These are phyloP conservation scores for Thalassoma bifasciatum DNA, from an alignment of 2,113 vertebrate genomes.

Conservation along the genomic window DNA sequence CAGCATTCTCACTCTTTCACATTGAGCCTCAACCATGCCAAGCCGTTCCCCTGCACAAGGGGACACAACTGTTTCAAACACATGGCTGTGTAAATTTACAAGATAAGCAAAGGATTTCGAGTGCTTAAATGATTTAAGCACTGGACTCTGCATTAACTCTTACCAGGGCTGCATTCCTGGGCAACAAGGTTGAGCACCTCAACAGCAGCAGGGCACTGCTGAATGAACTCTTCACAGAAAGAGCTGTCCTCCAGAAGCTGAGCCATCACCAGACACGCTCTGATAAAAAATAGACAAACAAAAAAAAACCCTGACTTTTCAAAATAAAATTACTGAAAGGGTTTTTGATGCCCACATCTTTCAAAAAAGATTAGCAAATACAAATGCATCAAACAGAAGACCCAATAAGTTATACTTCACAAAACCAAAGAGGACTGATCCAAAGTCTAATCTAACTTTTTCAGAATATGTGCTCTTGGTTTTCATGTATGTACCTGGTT, in stretches of 20 bases:
- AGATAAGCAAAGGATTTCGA: neutral
- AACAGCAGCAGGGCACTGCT: constrained; percentile 97
- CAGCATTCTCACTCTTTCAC: constrained; percentile 94
- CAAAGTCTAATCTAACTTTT: neutral
- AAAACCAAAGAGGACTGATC: neutral
- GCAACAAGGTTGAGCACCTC: constrained; percentile 97
- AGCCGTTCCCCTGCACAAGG: constrained; percentile 90
- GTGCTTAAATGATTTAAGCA: neutral
- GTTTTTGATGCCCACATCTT: neutral
- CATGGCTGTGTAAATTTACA: neutral
- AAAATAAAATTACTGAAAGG: neutral
- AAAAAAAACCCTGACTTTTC: neutral
- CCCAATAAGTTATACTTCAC: neutral
- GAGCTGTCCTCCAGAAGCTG: constrained; percentile 98
- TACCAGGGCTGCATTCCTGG: constrained; percentile 97
- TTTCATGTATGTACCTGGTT: constrained; percentile 86
- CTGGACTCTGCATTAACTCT: constrained; percentile 39
- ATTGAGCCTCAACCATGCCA: constrained; percentile 94
- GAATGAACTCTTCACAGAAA: constrained; percentile 99
- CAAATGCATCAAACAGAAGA: neutral
- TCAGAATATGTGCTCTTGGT: neutral
- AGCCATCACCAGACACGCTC: constrained; percentile 98
- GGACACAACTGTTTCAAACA: constrained; percentile 25
- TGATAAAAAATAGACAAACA: no score
- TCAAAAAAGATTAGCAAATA: no score